Percentiles rank a stretch among this genome's conserved stretches.
phyloP scores from a whole-genome alignment of 1,140 invertebrate species.

The Pteromalus puparum region DNA sequence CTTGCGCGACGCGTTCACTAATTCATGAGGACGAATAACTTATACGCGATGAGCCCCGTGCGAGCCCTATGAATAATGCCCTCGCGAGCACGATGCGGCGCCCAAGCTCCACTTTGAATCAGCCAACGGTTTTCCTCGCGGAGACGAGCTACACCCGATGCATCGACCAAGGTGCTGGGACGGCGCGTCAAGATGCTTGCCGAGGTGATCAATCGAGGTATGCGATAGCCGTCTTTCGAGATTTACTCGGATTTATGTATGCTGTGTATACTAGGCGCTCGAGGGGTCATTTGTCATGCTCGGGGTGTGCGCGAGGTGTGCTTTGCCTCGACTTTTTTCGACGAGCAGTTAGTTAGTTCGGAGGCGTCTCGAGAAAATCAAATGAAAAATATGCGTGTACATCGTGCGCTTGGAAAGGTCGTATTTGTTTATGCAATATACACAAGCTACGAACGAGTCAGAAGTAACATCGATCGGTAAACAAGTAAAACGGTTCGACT shows the following conservation, averaged over 20 bases:
- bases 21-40: constrained; percentile 70
- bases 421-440: too few relatives aligned
- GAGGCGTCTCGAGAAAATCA: not conserved
- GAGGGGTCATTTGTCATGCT: not conserved
- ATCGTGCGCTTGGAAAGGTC: too few relatives aligned
- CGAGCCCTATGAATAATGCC: constrained; percentile 67
- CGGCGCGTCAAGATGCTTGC: not conserved
- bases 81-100: constrained; percentile 36
- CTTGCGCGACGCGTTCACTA: constrained; percentile 61
- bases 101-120: constrained; percentile 21
- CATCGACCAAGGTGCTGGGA: not conserved
- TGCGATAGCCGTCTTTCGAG: not conserved
- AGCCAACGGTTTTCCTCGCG: constrained; percentile 52
- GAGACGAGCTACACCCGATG: not conserved
- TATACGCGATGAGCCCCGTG: constrained; percentile 61
- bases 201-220: not conserved
- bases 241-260: constrained; percentile 1
- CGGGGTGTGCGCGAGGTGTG: not conserved
- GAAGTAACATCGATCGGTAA: not conserved
- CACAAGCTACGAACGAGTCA: not conserved
- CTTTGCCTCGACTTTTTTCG: not conserved
- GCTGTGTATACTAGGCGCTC: not conserved
- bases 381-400: not conserved
- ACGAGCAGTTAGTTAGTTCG: not conserved
- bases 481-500: not conserved